These are phyloP conservation scores for Dipodomys spectabilis DNA, from an alignment of 2,113 vertebrate species.

Conservation along the genomic window DNA sequence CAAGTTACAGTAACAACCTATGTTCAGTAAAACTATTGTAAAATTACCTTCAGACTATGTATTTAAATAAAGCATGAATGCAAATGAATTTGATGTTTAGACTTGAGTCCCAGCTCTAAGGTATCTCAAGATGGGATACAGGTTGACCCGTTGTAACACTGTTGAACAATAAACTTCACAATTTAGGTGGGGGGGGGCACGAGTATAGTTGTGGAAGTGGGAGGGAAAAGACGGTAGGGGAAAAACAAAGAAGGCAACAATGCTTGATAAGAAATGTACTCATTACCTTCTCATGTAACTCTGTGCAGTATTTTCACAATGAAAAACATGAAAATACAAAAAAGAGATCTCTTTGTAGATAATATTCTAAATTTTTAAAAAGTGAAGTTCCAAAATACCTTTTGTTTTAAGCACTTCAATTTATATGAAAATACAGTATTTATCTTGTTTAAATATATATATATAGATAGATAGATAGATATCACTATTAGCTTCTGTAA, in stretches of 20 bases:
- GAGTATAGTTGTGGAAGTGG: too few species aligned
- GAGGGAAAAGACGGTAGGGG: too few species aligned
- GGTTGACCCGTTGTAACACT: too few species aligned
- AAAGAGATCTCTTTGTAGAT: too few species aligned
- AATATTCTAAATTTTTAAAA: not conserved
- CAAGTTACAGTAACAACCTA: not conserved
- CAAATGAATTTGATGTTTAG: constrained; percentile 5
- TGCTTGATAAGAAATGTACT: too few species aligned
- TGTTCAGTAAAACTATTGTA: not conserved
- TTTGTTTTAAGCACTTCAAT: not conserved
- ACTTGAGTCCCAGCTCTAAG: not conserved
- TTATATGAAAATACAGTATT: too few species aligned
- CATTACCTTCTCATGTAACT: too few species aligned
- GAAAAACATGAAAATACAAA: too few species aligned
- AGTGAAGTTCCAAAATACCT: not conserved
- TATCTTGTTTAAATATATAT: not conserved
- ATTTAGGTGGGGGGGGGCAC: too few species aligned
- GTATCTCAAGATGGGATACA: not conserved
- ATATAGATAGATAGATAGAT: not conserved
- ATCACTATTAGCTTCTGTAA: not conserved
- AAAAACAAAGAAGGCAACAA: too few species aligned
- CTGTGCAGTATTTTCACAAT: too few species aligned
- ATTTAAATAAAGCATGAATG: not conserved
- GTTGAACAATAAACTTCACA: too few species aligned
- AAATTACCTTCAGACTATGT: not conserved